Conservation (phyloP, 2,797 vertebrate genomes). For the Sorex maritimensis region DNA sequence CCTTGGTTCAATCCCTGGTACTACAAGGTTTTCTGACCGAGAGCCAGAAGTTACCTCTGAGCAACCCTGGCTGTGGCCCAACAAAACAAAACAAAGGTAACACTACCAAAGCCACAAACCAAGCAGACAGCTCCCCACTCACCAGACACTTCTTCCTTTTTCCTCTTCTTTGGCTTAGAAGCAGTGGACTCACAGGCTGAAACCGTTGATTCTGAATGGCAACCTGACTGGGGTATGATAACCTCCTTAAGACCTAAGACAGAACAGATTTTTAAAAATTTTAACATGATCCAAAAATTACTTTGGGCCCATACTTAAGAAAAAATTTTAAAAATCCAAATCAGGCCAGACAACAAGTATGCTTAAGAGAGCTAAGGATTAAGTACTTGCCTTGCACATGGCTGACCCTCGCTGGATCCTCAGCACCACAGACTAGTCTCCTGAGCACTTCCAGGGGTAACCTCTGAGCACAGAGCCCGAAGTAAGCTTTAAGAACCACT, state of each 20-base stretch:
- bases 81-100: conserved; percentile 21
- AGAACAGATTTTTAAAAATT: conserved; percentile 70
- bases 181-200: conserved; percentile 77
- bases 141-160: conserved; percentile 88
- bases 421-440: too few species aligned
- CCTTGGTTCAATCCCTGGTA: too few species aligned
- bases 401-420: too few species aligned
- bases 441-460: too few species aligned
- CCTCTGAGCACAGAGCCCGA: too few species aligned
- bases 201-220: conserved; percentile 78
- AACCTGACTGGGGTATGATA: conserved; percentile 76
- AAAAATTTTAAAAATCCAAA: conserved; percentile 71
- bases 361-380: too few species aligned
- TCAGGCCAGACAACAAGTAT: too few species aligned
- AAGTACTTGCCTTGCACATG: not conserved
- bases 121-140: conserved; percentile 84
- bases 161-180: conserved; percentile 90
- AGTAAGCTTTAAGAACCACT: too few species aligned
- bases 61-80: conserved; percentile 5
- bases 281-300: conserved; percentile 19
- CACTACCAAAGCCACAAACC: not conserved
- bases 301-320: not conserved
- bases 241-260: conserved; percentile 87
- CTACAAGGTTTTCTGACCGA: too few species aligned
- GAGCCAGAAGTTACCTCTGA: too few species aligned